Evolutionary conservation across 2,888 invertebrate genomes (phyloP).

Genomic region (Euspilapteryx auroguttella): DNA sequence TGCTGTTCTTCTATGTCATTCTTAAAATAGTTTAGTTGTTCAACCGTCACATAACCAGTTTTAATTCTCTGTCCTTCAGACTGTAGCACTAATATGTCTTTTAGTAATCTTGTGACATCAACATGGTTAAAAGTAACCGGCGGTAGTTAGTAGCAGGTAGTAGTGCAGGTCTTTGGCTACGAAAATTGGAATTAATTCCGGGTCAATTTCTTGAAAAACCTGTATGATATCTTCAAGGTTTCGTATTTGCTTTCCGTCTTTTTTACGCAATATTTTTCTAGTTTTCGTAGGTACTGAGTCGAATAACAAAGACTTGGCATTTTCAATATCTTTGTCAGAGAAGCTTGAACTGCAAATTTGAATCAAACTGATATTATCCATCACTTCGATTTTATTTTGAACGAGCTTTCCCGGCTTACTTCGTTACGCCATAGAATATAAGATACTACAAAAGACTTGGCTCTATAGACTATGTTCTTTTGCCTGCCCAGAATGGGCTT

Average conservation of each 20-base stretch:
- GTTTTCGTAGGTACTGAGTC: conserved; percentile 8
- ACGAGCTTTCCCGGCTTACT: too few relatives aligned
- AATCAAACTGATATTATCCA: too few relatives aligned
- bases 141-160: too few relatives aligned
- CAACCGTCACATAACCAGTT: conserved; percentile 1
- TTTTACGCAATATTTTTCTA: conserved; percentile 7
- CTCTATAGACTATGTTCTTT: too few relatives aligned
- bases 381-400: too few relatives aligned
- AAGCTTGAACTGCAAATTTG: too few relatives aligned
- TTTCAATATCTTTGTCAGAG: conserved; percentile 6
- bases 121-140: conserved; percentile 1
- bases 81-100: conserved; percentile 3
- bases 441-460: too few relatives aligned
- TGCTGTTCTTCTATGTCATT: too few relatives aligned
- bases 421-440: too few relatives aligned
- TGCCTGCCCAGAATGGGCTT: too few relatives aligned
- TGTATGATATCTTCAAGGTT: conserved; percentile 7
- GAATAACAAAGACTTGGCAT: conserved; percentile 8
- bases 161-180: conserved; percentile 5
- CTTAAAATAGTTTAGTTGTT: too few relatives aligned
- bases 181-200: conserved; percentile 8
- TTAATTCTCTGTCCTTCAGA: conserved; percentile 2
- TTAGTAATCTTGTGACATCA: conserved; percentile 4
- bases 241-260: conserved; percentile 9
- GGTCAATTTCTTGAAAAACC: conserved; percentile 8